Evolutionary conservation across 2,888 invertebrate genomes (phyloP).

Genomic region (Pammene fasciana): DNA sequence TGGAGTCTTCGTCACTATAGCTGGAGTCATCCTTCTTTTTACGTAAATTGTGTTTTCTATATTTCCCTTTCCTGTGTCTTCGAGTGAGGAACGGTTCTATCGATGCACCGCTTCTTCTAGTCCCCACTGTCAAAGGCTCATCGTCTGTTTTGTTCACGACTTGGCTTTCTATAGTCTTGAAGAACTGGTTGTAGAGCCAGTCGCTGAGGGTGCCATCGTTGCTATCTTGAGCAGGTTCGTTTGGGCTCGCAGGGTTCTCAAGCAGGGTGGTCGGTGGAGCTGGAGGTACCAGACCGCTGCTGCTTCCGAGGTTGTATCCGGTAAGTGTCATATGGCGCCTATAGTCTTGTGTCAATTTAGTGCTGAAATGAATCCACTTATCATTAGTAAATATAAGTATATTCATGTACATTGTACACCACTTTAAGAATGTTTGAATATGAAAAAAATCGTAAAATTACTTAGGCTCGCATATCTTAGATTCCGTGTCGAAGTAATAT

Average conservation of each 20-base stretch:
- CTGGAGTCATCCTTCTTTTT: slow-evolving; percentile 74
- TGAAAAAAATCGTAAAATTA: slow-evolving; percentile 47
- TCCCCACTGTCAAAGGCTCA: slow-evolving; percentile 45
- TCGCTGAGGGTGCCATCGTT: slow-evolving; percentile 67
- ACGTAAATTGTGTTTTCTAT: slow-evolving; percentile 55
- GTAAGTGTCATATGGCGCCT: slow-evolving; percentile 51
- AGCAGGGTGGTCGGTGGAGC: slow-evolving; percentile 49
- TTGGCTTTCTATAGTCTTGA: slow-evolving; percentile 75
- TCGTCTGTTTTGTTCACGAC: slow-evolving; percentile 68
- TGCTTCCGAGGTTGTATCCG: slow-evolving; percentile 1
- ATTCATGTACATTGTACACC: too few species aligned
- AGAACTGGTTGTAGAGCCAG: slow-evolving; percentile 78
- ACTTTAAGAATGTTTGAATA: background rate
- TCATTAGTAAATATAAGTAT: background rate
- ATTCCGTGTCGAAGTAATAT: slow-evolving; percentile 74
- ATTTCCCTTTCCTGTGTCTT: slow-evolving; percentile 49
- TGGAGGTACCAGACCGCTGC: slow-evolving; percentile 43
- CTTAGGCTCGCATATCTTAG: slow-evolving; percentile 78
- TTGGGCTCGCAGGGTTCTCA: slow-evolving; percentile 45
- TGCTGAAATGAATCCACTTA: slow-evolving; percentile 53
- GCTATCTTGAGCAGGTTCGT: slow-evolving; percentile 62
- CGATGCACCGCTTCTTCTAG: slow-evolving; percentile 59
- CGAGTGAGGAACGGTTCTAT: slow-evolving; percentile 25
- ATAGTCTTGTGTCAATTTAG: slow-evolving; percentile 60
- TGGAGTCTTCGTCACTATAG: slow-evolving; percentile 59